Conservation (phyloP, 2,888 invertebrate genomes). For the Limnephilus lunatus region DNA sequence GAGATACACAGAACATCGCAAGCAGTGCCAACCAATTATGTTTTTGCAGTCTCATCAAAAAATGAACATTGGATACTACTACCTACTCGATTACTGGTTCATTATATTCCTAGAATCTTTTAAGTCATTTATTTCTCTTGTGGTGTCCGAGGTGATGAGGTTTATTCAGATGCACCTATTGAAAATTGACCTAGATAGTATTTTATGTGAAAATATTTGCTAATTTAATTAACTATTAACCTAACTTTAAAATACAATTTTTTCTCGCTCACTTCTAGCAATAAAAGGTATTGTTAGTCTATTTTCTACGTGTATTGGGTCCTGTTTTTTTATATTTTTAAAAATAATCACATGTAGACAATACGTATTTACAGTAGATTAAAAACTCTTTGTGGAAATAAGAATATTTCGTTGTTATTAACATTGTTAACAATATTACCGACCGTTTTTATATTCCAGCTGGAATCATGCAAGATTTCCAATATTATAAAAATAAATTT, state of each 20-base stretch:
- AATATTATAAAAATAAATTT: background rate
- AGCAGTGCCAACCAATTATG: background rate
- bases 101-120: background rate
- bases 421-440: background rate
- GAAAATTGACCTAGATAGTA: too few relatives aligned
- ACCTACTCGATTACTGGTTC: background rate
- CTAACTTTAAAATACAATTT: background rate
- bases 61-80: background rate
- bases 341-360: background rate
- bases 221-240: background rate
- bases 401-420: background rate
- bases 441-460: background rate
- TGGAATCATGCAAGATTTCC: background rate
- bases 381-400: background rate
- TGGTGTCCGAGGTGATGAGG: background rate
- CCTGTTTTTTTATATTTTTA: background rate
- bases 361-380: background rate
- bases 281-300: background rate
- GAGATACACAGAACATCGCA: background rate
- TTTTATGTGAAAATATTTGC: too few relatives aligned
- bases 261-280: background rate
- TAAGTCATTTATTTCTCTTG: background rate
- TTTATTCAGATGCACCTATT: background rate
- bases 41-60: background rate
- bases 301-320: background rate